phyloP scores from a whole-genome alignment of 2,797 vertebrate genomes.

The Heteromormyrus szaboi region DNA sequence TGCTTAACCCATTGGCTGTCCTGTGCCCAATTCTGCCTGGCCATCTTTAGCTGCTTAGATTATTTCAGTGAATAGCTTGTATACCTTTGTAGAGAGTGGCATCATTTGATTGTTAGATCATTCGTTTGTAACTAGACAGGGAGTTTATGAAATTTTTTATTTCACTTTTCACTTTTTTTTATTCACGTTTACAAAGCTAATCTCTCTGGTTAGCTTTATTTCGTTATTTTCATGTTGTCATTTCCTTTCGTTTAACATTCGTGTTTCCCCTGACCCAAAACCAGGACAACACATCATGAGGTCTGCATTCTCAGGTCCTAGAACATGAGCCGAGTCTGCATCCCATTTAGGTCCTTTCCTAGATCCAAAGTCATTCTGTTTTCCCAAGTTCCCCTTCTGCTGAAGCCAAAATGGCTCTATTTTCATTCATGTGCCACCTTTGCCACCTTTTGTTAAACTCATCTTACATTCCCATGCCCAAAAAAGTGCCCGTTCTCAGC shows the following conservation, averaged over 20 bases:
- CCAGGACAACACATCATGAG: background rate
- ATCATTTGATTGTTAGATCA: background rate
- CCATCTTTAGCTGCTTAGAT: background rate
- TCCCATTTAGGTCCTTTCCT: background rate
- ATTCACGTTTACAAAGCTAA: background rate
- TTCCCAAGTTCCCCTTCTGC: background rate
- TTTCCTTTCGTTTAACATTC: background rate
- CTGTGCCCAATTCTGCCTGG: background rate
- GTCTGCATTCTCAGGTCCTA: background rate
- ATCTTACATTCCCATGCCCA: background rate
- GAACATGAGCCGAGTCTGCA: background rate
- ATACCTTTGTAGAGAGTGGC: background rate
- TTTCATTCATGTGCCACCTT: background rate
- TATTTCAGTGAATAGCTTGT: background rate
- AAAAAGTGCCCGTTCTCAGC: background rate
- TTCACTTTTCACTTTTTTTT: background rate
- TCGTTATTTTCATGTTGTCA: background rate
- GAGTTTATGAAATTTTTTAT: background rate
- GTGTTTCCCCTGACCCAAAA: background rate
- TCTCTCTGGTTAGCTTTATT: background rate
- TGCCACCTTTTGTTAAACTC: background rate
- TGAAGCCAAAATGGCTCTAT: background rate
- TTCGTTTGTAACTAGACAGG: background rate
- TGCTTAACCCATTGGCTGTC: background rate
- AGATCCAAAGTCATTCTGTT: background rate